Evolutionary conservation across 92 coral and sea anemone species (phyloP).

Genomic region (Palythoa heliodiscus): DNA sequence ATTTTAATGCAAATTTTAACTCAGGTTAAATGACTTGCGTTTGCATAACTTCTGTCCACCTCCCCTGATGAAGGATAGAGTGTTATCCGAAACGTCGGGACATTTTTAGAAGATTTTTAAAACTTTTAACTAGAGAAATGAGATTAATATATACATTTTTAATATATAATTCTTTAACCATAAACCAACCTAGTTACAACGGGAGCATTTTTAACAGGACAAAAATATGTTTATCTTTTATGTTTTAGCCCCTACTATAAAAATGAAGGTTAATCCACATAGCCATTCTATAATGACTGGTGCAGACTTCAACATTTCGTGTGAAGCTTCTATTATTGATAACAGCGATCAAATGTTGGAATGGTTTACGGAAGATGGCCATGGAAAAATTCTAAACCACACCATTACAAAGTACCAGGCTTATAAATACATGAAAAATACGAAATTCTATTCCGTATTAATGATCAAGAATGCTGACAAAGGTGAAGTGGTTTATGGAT

Average conservation of each 20-base stretch:
- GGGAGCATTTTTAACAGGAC: too few species aligned
- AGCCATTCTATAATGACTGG: background rate
- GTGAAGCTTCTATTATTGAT: background rate
- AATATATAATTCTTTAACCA: too few species aligned
- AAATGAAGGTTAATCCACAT: background rate
- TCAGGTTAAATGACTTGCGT: too few species aligned
- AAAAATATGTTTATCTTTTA: background rate
- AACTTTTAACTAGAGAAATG: too few species aligned
- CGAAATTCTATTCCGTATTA: background rate
- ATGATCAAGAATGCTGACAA: slow-evolving; percentile 29
- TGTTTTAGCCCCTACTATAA: background rate
- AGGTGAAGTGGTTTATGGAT: background rate
- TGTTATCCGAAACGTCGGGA: too few species aligned
- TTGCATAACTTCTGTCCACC: too few species aligned
- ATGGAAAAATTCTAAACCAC: background rate
- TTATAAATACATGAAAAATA: background rate
- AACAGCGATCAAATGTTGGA: background rate
- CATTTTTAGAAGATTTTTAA: too few species aligned
- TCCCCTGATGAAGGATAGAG: too few species aligned
- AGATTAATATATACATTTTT: too few species aligned
- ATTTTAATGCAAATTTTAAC: too few species aligned
- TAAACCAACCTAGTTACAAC: too few species aligned
- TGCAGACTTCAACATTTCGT: slow-evolving; percentile 19
- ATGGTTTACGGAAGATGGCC: background rate
- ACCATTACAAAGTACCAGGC: slow-evolving; percentile 1